phyloP scores from a whole-genome alignment of 1,140 invertebrate genomes.

The Meteorus sp. region DNA sequence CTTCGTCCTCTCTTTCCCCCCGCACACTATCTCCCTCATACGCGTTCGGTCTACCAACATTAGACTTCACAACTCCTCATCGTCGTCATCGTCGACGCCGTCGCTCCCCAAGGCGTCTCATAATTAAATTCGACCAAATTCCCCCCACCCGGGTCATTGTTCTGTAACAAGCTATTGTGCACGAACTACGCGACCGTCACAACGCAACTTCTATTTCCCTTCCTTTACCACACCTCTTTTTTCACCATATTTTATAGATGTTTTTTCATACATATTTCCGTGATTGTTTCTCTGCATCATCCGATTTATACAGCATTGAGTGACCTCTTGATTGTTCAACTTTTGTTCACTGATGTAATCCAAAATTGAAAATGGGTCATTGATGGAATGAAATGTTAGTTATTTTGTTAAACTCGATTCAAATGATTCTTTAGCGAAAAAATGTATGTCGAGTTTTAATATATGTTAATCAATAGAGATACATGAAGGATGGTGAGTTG shows the following conservation, averaged over 20 bases:
- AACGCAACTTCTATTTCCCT: slow-evolving; percentile 46
- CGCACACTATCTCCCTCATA: too few species aligned
- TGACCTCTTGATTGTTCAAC: too few species aligned
- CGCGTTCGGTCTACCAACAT: too few species aligned
- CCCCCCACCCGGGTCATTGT: slow-evolving; percentile 52
- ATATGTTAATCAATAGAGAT: too few species aligned
- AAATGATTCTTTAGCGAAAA: too few species aligned
- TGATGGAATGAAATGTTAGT: too few species aligned
- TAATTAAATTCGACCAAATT: slow-evolving; percentile 61
- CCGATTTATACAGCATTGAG: too few species aligned
- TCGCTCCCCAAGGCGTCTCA: slow-evolving; percentile 55
- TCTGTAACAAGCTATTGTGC: slow-evolving; percentile 60
- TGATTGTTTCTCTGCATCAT: neutral
- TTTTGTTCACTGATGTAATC: too few species aligned
- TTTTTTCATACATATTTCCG: neutral
- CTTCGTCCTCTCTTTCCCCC: neutral
- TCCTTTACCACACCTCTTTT: slow-evolving; percentile 1
- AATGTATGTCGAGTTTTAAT: too few species aligned
- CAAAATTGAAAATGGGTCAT: too few species aligned
- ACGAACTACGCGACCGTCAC: slow-evolving; percentile 34
- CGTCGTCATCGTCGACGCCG: slow-evolving; percentile 16
- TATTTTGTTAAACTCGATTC: too few species aligned
- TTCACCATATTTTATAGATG: neutral
- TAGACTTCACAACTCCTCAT: slow-evolving; percentile 34
- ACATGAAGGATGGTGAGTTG: too few species aligned